phyloP scores from a whole-genome alignment of 2,113 vertebrate genomes.

The Heptranchias perlo region DNA sequence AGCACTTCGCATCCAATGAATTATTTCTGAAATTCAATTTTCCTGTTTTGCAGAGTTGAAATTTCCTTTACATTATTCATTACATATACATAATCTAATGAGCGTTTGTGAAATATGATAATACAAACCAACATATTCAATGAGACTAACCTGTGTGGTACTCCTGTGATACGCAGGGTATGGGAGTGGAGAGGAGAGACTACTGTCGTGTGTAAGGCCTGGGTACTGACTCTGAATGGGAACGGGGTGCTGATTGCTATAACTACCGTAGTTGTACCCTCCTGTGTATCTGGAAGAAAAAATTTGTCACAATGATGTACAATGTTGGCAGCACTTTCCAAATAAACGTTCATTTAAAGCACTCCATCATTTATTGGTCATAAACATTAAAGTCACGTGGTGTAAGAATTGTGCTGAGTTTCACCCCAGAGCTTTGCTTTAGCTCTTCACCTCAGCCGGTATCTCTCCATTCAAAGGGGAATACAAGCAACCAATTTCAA shows the following conservation, averaged over 20 bases:
- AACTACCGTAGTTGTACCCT: constrained; percentile 93
- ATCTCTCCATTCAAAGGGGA: not conserved
- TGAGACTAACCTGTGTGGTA: constrained; percentile 78
- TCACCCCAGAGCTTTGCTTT: too few species aligned
- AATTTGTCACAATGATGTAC: not conserved
- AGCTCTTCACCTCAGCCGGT: not conserved
- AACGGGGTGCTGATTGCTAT: constrained; percentile 87
- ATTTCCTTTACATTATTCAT: not conserved
- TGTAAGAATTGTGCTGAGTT: not conserved
- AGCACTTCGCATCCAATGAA: not conserved
- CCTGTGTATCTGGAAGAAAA: constrained; percentile 74
- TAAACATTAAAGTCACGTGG: not conserved
- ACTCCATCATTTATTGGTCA: not conserved
- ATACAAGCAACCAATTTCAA: not conserved
- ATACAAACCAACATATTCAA: not conserved
- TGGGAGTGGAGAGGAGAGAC: constrained; percentile 83
- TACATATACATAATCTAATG: not conserved
- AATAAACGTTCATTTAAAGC: not conserved
- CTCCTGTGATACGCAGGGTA: constrained; percentile 91
- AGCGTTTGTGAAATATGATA: not conserved
- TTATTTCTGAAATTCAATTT: not conserved
- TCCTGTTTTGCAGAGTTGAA: not conserved
- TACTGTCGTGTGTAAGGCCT: constrained; percentile 78
- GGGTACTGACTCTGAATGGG: constrained; percentile 93
- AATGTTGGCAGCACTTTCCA: not conserved